Conservation (phyloP, 2,888 invertebrate genomes). For the Ommatoiulus sabulosus region DNA sequence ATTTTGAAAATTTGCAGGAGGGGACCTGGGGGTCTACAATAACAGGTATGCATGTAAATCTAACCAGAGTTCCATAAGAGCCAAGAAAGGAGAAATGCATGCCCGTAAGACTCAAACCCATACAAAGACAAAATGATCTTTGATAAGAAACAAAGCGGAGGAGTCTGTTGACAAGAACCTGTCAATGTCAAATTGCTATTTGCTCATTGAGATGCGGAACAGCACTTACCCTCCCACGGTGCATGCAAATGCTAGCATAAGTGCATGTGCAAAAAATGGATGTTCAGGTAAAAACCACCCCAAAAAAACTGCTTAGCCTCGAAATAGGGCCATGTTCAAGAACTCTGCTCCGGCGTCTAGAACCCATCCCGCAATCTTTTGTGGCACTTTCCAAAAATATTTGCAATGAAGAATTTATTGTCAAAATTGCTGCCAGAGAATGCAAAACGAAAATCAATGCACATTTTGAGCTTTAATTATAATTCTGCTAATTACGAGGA, state of each 20-base stretch:
- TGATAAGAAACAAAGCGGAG: not conserved
- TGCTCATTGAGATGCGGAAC: not conserved
- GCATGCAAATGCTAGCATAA: conserved; percentile 3
- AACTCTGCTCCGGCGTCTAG: not conserved
- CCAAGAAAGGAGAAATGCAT: not conserved
- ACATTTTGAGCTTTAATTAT: not conserved
- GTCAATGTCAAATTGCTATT: conserved; percentile 28
- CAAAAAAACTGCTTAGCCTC: not conserved
- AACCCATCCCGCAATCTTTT: not conserved
- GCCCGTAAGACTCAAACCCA: not conserved
- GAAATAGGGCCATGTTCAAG: not conserved
- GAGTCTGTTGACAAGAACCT: conserved; percentile 31
- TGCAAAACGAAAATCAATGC: conserved; percentile 1
- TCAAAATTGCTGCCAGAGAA: not conserved
- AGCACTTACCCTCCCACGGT: not conserved
- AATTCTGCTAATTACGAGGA: not conserved
- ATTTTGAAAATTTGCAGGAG: too few species aligned
- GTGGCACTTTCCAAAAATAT: not conserved
- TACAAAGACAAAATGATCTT: not conserved
- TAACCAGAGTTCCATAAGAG: too few species aligned
- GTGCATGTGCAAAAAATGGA: not conserved
- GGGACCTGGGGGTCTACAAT: too few species aligned
- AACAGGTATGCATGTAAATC: too few species aligned
- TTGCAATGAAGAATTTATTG: not conserved
- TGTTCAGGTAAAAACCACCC: not conserved